phyloP scores from a whole-genome alignment of 2,797 vertebrate species.

The Enoplosus armatus region DNA sequence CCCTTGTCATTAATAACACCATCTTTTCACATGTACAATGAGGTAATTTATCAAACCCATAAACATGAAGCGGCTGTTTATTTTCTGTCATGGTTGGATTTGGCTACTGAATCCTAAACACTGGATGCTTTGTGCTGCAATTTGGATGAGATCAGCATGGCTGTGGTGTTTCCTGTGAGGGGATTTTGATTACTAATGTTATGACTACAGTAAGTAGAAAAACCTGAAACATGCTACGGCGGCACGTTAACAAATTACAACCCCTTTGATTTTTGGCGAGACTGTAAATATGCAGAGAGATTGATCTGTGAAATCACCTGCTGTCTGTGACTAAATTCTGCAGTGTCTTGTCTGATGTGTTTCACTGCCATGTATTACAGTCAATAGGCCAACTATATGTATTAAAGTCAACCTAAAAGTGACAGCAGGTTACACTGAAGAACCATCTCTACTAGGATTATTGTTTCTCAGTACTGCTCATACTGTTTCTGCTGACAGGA shows the following conservation, averaged over 20 bases:
- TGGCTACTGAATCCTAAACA: conserved; percentile 36
- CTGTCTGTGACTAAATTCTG: conserved; percentile 5
- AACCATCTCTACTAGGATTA: neutral
- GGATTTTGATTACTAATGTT: conserved; percentile 5
- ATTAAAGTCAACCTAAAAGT: neutral
- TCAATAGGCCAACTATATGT: neutral
- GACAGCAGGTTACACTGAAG: neutral
- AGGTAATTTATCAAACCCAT: conserved; percentile 45
- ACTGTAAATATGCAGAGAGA: neutral
- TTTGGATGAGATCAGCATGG: conserved; percentile 32
- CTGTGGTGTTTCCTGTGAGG: conserved; percentile 11
- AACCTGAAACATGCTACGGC: neutral
- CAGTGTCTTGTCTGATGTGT: neutral
- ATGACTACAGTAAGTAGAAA: neutral
- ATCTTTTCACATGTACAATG: conserved; percentile 32
- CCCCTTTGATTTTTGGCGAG: neutral
- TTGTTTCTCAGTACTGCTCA: neutral
- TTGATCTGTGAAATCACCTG: neutral
- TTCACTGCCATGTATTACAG: neutral
- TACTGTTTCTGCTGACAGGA: neutral
- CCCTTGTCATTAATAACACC: conserved; percentile 29
- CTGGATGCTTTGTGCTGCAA: conserved; percentile 30
- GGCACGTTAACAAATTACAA: neutral
- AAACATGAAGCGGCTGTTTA: conserved; percentile 16
- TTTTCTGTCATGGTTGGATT: conserved; percentile 35